Percentiles rank a stretch among this genome's conserved stretches.
phyloP scores from a whole-genome alignment of 2,888 invertebrate species.

The Drosophila limbata region DNA sequence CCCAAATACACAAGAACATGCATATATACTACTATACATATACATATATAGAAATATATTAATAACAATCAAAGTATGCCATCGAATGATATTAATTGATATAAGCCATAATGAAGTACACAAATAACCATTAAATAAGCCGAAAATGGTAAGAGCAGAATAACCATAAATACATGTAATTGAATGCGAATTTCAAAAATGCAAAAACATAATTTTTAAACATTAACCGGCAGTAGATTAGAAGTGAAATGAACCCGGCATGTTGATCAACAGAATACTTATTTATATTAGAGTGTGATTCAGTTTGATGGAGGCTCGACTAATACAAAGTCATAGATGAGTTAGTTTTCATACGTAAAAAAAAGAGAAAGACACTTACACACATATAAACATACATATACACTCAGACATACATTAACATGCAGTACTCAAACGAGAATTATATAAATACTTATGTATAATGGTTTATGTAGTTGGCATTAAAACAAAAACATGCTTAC shows the following conservation, averaged over 20 bases:
- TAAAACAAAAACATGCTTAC: conserved; percentile 41
- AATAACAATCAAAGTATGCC: conserved; percentile 78
- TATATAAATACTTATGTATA: conserved; percentile 17
- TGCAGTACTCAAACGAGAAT: conserved; percentile 9
- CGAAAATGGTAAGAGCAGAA: conserved; percentile 8
- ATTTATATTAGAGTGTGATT: neutral
- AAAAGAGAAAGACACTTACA: conserved; percentile 5
- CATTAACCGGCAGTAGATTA: neutral
- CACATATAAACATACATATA: conserved; percentile 7
- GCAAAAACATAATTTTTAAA: conserved; percentile 2
- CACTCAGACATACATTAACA: conserved; percentile 2
- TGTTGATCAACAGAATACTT: neutral
- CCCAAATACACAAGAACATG: conserved; percentile 43
- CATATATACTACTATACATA: conserved; percentile 23
- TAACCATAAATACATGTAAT: conserved; percentile 11
- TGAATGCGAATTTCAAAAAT: neutral
- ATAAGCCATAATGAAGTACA: conserved; percentile 67
- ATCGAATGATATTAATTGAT: conserved; percentile 79
- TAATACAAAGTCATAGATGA: conserved; percentile 10
- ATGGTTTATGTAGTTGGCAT: conserved; percentile 46
- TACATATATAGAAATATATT: conserved; percentile 51
- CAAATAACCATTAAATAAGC: conserved; percentile 37
- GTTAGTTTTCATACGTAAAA: conserved; percentile 13
- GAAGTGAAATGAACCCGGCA: neutral
- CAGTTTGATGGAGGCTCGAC: neutral